A percentile compares a stretch with the other conserved stretches of the same genome.
Conservation (phyloP, 2,888 invertebrate genomes). For the Cactoblastis cactorum region DNA sequence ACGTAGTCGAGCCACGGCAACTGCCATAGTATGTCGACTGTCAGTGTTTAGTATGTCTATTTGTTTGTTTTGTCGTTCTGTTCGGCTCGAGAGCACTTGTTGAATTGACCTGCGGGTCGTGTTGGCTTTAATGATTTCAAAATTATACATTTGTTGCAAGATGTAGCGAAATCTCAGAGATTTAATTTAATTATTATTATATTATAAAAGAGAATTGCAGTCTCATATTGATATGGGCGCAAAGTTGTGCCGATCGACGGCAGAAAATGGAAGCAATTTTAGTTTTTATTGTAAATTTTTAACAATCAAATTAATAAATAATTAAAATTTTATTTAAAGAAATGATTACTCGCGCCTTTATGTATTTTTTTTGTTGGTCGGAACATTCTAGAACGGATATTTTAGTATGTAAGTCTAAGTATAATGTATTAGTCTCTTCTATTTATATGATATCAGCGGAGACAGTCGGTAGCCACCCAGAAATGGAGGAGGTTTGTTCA, state of each 20-base stretch:
- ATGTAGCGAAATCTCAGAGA: slow-evolving; percentile 51
- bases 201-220: background rate
- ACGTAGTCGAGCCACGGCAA: slow-evolving; percentile 27
- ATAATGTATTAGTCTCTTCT: background rate
- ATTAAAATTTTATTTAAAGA: slow-evolving; percentile 15
- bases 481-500: slow-evolving; percentile 19
- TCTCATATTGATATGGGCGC: background rate
- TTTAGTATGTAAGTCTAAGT: background rate
- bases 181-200: slow-evolving; percentile 30
- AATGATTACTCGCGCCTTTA: no score
- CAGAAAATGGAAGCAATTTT: no score
- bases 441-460: background rate
- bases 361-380: slow-evolving; percentile 4
- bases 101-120: slow-evolving; percentile 24
- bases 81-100: slow-evolving; percentile 38
- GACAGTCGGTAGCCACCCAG: background rate
- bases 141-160: slow-evolving; percentile 30
- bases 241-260: background rate
- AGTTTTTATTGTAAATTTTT: background rate
- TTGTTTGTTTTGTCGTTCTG: slow-evolving; percentile 15
- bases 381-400: background rate
- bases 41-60: slow-evolving; percentile 28
- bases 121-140: slow-evolving; percentile 42
- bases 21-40: slow-evolving; percentile 58
- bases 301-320: no score